phyloP scores from a whole-genome alignment of 2,113 vertebrate genomes.

The Podiceps cristatus region DNA sequence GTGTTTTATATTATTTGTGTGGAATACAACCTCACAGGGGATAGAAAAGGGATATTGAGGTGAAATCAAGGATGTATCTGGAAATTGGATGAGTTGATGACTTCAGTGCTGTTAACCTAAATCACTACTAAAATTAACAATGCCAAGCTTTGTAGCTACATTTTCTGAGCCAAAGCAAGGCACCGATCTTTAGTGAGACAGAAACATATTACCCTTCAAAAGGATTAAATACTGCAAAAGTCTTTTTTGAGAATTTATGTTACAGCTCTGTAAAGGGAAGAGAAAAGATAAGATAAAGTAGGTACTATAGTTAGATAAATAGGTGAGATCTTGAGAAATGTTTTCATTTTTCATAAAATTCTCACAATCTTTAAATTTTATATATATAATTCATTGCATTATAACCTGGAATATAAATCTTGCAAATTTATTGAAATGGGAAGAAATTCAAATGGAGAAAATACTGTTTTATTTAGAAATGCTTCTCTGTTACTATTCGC shows the following conservation, averaged over 20 bases:
- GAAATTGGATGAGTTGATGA: constrained; percentile 25
- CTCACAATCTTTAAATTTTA: constrained; percentile 4
- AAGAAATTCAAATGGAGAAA: not conserved
- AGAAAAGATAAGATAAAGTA: constrained; percentile 6
- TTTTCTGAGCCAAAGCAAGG: constrained; percentile 51
- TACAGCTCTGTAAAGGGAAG: constrained; percentile 11
- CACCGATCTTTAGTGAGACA: constrained; percentile 28
- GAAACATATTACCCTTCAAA: constrained; percentile 61
- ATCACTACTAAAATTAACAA: constrained; percentile 52
- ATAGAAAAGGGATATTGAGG: not conserved
- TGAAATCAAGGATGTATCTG: constrained; percentile 49
- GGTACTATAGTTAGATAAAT: constrained; percentile 34
- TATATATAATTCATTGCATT: not conserved
- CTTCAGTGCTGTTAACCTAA: constrained; percentile 34
- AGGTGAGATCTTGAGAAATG: constrained; percentile 21
- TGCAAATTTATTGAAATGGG: not conserved
- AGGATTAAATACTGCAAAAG: constrained; percentile 36
- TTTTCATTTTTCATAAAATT: constrained; percentile 54
- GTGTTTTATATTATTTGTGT: not conserved
- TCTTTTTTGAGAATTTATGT: constrained; percentile 56
- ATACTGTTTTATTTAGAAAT: not conserved
- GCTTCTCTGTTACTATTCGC: not conserved
- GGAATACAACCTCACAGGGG: not conserved
- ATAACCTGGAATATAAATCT: not conserved
- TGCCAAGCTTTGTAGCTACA: constrained; percentile 38